Base-by-base conservation (phyloP, 23 tunicate species). In the Botrylloides violaceus region DNA sequence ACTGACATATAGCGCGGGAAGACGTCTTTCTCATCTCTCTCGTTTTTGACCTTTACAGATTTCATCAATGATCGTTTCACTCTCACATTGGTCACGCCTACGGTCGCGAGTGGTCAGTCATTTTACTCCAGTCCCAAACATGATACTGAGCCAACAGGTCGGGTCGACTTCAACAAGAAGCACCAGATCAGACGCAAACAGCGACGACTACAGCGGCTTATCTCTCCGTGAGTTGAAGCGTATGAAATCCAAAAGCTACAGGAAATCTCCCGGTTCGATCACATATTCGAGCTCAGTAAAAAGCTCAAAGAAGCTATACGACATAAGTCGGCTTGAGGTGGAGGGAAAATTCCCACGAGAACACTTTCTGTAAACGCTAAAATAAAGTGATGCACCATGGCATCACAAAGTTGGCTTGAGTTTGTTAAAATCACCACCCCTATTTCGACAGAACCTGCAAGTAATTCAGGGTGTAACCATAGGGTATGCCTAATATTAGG, bases 261-360 rank as follows among this genome's bases (percentile, higher is more conserved):
- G 32, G 26, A 68, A 26, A 22, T 15, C 74, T 20, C 35, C 35
- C 19, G 33, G 70, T 31, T 6, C 35, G 7, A 31, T 33, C 9
- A 34, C 23, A 3, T 63, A 31, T 3, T 36, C 61, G 37, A 65
- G 71, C 33, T 72, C 92, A 4, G 48, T 79, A 2, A 61, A 73
- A 7, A 76, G 86, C 75, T 37, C 79, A 36, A 76, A 71, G 18
- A 39, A 77, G 5, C 66, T 87, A 24, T 87, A 80, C 50, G 78
- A 85, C 81, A 49, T 59, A 2, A 76, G 63, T 0, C 73, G 70
- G 30, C 72, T 85, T 12, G 84, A 80, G 24, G 94, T 85, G 22
- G 79, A 85, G 66, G 79, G 61, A 36, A 79, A 85, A 57, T 85
- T 85, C 73, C 94, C 94, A 12, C 71, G 64, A 56, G 94, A 71